Evolutionary conservation across 2,888 invertebrate species (phyloP), one percentile per base, ranked within the genome.

Genomic region (Lepeophtheirus nordmannii): DNA sequence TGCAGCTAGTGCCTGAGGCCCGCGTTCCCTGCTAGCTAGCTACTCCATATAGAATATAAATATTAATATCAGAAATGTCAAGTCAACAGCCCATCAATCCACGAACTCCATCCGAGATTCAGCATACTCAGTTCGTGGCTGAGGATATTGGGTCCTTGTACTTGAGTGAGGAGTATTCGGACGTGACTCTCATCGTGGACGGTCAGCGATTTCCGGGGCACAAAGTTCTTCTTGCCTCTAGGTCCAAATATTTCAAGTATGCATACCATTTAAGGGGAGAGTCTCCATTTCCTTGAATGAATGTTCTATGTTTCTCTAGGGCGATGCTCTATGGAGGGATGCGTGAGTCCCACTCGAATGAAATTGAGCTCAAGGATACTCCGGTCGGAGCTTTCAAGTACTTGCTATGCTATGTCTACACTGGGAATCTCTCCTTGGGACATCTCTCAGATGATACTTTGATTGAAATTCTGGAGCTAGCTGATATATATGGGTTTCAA

Each of bases 401-500:
- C n/a, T 79, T 98, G 0, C 78, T 97, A 20, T 22, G 57, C 72
- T 98, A 98, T 78, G 89, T 97, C 68, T 98, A 98, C 76, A 92
- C 92, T 67, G 96, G 92, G 65, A 79, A 79, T 69, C 79, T 84
- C 76, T 80, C 80, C 65, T 74, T 84, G 59, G 74, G 78, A 10
- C 80, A 80, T 71, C 37, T 69, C 10, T 63, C 73, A 72, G 78
- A 79, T 67, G 79, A 79, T 40, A 72, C 74, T 53, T 73, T 82
- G 38, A 71, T 82, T 61, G 82, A 82, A 71, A 80, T 84, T 62
- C 76, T 86, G 20, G 93, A 92, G 8, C 80, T 98, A 74, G 89
- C 94, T 41, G 92, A 98, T 79, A 87, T 93, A 75, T 98, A 93
- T 78, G 93, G 93, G 68, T 94, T 98, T 78, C 83, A 81, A 68